Evolutionary conservation across 2,888 invertebrate genomes (phyloP), one percentile per base, ranked within the genome.

Genomic region (Eubasilissa splendida): DNA sequence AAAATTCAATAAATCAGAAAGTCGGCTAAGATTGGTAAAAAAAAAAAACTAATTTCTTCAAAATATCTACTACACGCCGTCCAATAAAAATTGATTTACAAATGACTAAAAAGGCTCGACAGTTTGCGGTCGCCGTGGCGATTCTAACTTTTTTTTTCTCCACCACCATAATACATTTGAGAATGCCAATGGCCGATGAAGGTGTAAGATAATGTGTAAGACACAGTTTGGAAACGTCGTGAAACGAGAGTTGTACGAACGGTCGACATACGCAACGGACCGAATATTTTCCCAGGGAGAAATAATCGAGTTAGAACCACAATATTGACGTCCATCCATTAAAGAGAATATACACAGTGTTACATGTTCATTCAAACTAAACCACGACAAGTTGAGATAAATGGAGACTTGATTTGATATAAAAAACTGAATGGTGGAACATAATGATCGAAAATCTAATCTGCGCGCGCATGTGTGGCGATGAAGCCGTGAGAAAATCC

Each of bases 271-370:
- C 42, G 71, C 71, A 56, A 22, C 71, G 31, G 58, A 9, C n/a
- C 71, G 71, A 73, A 73, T 56, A n/a, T 33, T 73, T 73, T 73
- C 71, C 71, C 71, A 73, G 71, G 56, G 58, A 31, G 42, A 73
- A 73, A 73, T 73, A 73, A 73, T 73, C 71, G 71, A 73, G 71
- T 56, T 56, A 56, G 71, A 22, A 73, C 71, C 71, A 73, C 71
- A 73, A 58, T 73, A 73, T 73, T 73, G 71, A 73, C 71, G 56
- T 73, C 71, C 71, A 73, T 73, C 71, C 42, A 73, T 73, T 58
- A 73, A 58, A 56, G 22, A 12, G 31, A 3, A 5, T 31, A 65
- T 31, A 33, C 12, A 65, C 2, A 8, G 11, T 31, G 65, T 65
- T 33, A 65, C 42, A 65, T 65, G 71, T 56, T n/a, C 71, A 73